Conservation (phyloP, 2,888 invertebrate genomes). For the Pollenia labialis region DNA sequence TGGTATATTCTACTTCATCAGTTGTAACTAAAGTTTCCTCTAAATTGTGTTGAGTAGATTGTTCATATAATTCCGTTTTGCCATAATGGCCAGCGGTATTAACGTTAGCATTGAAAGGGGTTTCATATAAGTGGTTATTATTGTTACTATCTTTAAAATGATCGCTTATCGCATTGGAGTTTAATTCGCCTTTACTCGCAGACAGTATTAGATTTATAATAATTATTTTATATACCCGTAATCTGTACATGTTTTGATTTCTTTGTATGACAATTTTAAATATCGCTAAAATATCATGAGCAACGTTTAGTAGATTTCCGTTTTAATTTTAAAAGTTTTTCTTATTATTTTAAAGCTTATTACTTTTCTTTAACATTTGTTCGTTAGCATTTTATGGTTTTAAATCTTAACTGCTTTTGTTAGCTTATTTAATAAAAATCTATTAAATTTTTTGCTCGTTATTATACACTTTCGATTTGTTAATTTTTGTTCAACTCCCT, state of each 20-base stretch:
- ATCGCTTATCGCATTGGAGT: constrained; percentile 66
- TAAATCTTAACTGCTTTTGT: neutral
- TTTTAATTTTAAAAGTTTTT: neutral
- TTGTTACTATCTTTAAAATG: constrained; percentile 38
- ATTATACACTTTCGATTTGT: neutral
- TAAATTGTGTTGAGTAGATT: neutral
- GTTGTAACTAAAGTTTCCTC: constrained; percentile 18
- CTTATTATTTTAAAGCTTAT: too few relatives aligned
- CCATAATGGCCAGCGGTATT: neutral
- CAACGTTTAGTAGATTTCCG: neutral
- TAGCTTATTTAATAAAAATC: neutral
- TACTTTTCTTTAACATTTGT: neutral
- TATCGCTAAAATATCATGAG: constrained; percentile 10
- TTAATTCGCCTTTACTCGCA: constrained; percentile 67
- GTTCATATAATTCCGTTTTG: neutral
- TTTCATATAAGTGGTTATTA: constrained; percentile 11
- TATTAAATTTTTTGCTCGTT: neutral
- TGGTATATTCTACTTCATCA: constrained; percentile 50
- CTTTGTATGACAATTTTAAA: neutral
- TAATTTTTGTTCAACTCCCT: neutral
- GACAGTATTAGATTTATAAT: constrained; percentile 73
- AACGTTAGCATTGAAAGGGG: neutral
- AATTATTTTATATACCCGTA: constrained; percentile 56
- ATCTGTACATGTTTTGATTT: constrained; percentile 60
- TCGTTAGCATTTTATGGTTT: neutral